These are phyloP conservation scores for Cathartes aura DNA, from an alignment of 2,113 vertebrate genomes.

Conservation along the genomic window DNA sequence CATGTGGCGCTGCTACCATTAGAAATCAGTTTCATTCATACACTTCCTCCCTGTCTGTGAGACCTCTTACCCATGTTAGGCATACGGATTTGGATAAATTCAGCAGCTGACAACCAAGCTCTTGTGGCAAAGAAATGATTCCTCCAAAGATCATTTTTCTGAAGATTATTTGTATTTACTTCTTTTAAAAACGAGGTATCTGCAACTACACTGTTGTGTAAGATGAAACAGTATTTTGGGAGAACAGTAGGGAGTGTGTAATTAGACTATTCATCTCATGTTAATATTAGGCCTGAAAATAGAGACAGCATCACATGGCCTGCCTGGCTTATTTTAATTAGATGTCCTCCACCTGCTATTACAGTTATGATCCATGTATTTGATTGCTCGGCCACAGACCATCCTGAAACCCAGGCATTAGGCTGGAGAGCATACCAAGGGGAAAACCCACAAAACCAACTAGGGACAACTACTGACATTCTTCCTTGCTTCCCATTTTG, in stretches of 20 bases:
- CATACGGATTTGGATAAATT: not conserved
- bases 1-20: not conserved
- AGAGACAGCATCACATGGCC: not conserved
- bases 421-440: not conserved
- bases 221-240: not conserved
- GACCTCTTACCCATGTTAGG: not conserved
- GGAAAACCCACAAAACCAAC: not conserved
- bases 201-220: not conserved
- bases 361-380: not conserved
- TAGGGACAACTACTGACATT: not conserved
- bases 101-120: not conserved
- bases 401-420: not conserved
- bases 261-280: constrained; percentile 23
- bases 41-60: not conserved
- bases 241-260: constrained; percentile 8
- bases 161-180: not conserved
- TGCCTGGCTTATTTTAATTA: constrained; percentile 12
- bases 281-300: constrained; percentile 40
- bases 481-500: not conserved
- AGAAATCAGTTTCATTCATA: constrained; percentile 3
- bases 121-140: not conserved
- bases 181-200: not conserved
- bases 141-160: not conserved
- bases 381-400: not conserved
- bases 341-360: not conserved